phyloP scores from a whole-genome alignment of 2,888 invertebrate genomes.

The Noctua pronuba region DNA sequence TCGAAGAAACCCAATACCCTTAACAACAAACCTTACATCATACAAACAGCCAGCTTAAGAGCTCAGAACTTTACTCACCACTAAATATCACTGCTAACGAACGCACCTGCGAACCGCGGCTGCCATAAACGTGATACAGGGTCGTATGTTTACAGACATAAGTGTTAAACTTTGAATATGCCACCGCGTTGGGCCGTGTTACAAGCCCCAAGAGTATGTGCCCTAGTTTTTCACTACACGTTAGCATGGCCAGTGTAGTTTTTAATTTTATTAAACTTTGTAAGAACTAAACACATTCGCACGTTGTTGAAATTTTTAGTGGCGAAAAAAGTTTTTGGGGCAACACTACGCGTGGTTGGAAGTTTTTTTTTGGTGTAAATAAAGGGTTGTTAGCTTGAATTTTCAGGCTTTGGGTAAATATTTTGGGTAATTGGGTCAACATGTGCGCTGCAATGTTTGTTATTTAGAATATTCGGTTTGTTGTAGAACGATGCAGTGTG shows the following conservation, averaged over 20 bases:
- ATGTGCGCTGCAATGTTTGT: background rate
- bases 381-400: background rate
- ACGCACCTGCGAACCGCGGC: constrained; percentile 62
- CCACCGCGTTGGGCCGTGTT: constrained; percentile 61
- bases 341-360: background rate
- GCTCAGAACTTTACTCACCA: constrained; percentile 60
- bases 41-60: constrained; percentile 54
- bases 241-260: constrained; percentile 58
- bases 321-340: constrained; percentile 37
- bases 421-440: constrained; percentile 23
- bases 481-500: background rate
- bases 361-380: background rate
- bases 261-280: constrained; percentile 69
- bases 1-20: background rate
- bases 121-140: constrained; percentile 56
- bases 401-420: background rate
- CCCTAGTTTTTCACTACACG: constrained; percentile 66
- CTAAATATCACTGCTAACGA: constrained; percentile 62
- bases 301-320: constrained; percentile 57
- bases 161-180: constrained; percentile 70
- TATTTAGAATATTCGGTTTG: background rate
- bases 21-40: constrained; percentile 39
- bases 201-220: constrained; percentile 59
- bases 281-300: constrained; percentile 60
- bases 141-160: constrained; percentile 66